These are phyloP conservation scores for Orthonychiurus folsomi DNA, from an alignment of 2,888 invertebrate genomes.

Conservation along the genomic window DNA sequence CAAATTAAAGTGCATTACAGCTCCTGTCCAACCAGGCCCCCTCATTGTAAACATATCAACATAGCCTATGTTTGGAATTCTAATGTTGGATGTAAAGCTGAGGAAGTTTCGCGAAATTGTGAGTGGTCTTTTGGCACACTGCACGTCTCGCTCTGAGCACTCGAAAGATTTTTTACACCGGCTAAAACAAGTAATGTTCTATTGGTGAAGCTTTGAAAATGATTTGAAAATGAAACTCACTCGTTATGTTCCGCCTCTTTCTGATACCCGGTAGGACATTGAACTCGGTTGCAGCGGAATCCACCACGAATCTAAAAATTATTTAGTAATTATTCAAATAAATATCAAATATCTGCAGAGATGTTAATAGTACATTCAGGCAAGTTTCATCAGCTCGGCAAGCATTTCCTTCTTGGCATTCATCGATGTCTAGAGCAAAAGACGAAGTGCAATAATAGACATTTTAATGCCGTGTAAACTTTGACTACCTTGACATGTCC, in stretches of 20 bases:
- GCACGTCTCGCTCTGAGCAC: conserved; percentile 21
- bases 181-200: conserved; percentile 17
- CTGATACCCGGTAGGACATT: conserved; percentile 75
- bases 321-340: too few relatives aligned
- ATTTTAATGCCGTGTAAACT: too few relatives aligned
- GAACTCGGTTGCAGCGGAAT: conserved; percentile 74
- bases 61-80: conserved; percentile 55
- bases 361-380: too few relatives aligned
- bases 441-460: too few relatives aligned
- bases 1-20: conserved; percentile 65
- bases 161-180: conserved; percentile 34
- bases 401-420: conserved; percentile 51
- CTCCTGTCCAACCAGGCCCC: conserved; percentile 63
- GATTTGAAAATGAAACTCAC: conserved; percentile 48
- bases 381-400: conserved; percentile 62
- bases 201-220: too few relatives aligned
- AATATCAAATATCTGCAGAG: too few relatives aligned
- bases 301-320: conserved; percentile 80
- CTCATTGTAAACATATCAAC: conserved; percentile 79
- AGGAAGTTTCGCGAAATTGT: conserved; percentile 89
- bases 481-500: conserved; percentile 67
- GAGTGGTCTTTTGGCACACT: conserved; percentile 68
- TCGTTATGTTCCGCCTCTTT: conserved; percentile 68
- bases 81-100: conserved; percentile 75
- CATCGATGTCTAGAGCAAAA: conserved; percentile 58